phyloP scores from a whole-genome alignment of 2,113 vertebrate species.

The Anhinga anhinga region DNA sequence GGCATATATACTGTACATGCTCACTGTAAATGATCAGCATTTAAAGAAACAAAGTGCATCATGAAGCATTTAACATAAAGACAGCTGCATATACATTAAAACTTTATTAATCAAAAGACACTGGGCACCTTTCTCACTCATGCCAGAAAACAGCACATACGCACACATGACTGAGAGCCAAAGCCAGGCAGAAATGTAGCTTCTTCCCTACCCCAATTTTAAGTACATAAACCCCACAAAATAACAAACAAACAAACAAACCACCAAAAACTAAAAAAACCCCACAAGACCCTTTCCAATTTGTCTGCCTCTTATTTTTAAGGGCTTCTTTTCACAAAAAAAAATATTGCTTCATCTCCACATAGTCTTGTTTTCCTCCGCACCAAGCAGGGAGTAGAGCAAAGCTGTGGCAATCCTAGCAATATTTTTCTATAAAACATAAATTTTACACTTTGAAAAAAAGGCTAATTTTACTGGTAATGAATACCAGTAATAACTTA shows the following conservation, averaged over 20 bases:
- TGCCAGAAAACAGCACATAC: neutral
- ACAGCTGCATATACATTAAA: conserved; percentile 40
- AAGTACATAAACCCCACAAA: neutral
- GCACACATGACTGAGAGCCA: neutral
- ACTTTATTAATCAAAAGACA: conserved; percentile 10
- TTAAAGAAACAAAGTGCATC: conserved; percentile 45
- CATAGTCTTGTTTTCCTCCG: neutral
- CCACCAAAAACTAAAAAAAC: neutral
- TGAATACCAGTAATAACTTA: conserved; percentile 66
- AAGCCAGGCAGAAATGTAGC: neutral
- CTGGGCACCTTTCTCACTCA: neutral
- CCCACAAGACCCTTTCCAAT: neutral
- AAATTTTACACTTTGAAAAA: conserved; percentile 51
- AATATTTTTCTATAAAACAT: conserved; percentile 22
- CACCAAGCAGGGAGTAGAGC: neutral
- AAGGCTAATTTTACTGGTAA: conserved; percentile 68
- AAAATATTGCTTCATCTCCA: neutral
- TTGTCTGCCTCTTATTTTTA: neutral
- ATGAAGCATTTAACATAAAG: neutral
- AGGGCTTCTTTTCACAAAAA: neutral
- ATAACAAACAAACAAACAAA: neutral
- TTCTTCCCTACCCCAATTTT: neutral
- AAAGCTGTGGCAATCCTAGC: conserved; percentile 6
- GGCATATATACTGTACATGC: conserved; percentile 25
- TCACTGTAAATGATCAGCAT: conserved; percentile 50